Evolutionary conservation across 2,113 vertebrate genomes (phyloP), one percentile per base, ranked within the genome.

Genomic region (Pelmatolapia mariae): DNA sequence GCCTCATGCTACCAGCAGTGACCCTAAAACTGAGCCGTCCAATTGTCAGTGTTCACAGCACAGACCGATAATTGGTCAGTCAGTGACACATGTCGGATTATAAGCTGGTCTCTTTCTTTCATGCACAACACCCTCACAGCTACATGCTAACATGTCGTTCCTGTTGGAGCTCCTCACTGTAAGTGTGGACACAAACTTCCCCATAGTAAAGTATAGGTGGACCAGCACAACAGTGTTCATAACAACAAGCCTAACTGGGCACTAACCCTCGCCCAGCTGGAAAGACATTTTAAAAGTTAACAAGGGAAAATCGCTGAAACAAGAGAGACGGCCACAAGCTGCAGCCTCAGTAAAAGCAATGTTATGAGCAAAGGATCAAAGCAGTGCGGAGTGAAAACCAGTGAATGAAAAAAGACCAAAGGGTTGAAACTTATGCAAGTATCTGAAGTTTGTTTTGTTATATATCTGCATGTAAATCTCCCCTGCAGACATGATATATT

Each of bases 181-280:
- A 40, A 40, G 33, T 1, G 63, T n/a, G 33, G 11, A 15, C 11
- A 0, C 19, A 68, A 68, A 71, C 66, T 3, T 43, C 36, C 0
- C 38, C 38, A 0, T 43, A 71, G 66, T 10, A 43, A 71, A 22
- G 13, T 43, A 1, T 63, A 63, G 12, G 38, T 40, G 38, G n/a
- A 43, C n/a, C 36, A n/a, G 31, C 31, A 7, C 31, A 12, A 19
- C 18, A 43, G n/a, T 24, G 66, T 24, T 6, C n/a, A 15, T 10
- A 68, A 5, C 56, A 16, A 31, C 57, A 59, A 31, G 10, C 11
- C 36, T 68, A 68, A 71, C 5, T 2, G 18, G 31, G 59, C 31
- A 1, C 59, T 63, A 63, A 36, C 59, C 31, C 6, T 63, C 10
- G 18, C 18, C 59, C 31, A 63, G 59, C 10, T 36, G 59, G 59